Percentiles rank a stretch among this genome's conserved stretches.
Evolutionary conservation across 2,888 invertebrate genomes (phyloP).

Genomic region (Torymus tubicola): DNA sequence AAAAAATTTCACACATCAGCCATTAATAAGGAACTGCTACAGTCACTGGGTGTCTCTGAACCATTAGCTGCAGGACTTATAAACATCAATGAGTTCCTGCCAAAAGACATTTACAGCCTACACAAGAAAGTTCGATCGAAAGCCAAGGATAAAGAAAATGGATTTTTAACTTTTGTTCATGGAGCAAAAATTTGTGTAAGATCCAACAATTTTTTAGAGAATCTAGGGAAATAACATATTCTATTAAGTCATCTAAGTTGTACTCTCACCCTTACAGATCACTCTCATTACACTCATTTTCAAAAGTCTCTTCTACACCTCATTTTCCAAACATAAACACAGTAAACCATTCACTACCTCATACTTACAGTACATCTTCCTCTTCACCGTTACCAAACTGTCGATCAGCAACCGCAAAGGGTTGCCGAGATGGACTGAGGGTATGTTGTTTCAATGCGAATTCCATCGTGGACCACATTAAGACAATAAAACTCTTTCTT

Average conservation of each 20-base stretch:
- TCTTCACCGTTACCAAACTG: neutral
- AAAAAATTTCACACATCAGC: neutral
- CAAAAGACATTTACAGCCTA: neutral
- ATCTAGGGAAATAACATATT: neutral
- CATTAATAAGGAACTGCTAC: neutral
- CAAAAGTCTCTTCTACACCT: too few species aligned
- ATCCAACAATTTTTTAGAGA: neutral
- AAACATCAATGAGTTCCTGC: constrained; percentile 3
- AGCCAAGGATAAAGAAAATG: neutral
- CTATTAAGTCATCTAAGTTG: neutral
- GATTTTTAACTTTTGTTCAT: neutral
- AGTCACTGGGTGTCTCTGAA: neutral
- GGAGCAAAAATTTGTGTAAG: neutral
- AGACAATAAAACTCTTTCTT: too few species aligned
- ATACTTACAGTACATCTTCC: neutral
- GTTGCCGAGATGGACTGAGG: too few species aligned
- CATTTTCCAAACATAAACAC: too few species aligned
- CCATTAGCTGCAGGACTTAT: neutral
- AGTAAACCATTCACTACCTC: too few species aligned
- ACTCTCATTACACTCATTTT: too few species aligned
- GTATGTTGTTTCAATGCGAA: too few species aligned
- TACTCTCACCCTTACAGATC: too few species aligned
- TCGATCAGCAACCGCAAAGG: too few species aligned
- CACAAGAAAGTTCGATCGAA: neutral
- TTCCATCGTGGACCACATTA: too few species aligned